These are phyloP conservation scores for Calliopum simillimum DNA, from an alignment of 2,888 invertebrate genomes.

Conservation along the genomic window DNA sequence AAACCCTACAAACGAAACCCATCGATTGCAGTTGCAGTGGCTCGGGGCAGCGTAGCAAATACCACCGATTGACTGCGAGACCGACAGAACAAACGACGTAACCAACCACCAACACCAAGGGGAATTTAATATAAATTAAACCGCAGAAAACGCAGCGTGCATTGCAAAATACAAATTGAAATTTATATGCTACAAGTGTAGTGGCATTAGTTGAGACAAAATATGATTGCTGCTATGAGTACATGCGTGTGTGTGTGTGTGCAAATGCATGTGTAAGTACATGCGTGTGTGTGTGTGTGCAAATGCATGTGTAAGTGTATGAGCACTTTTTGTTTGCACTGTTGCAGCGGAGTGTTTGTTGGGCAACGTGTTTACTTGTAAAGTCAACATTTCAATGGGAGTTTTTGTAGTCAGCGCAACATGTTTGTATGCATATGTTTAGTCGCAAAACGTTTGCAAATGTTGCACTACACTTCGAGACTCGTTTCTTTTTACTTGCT, in stretches of 20 bases:
- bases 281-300: not conserved
- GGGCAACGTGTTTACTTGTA: not conserved
- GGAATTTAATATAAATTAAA: constrained; percentile 31
- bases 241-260: not conserved
- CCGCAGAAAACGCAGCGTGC: not conserved
- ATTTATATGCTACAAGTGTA: constrained; percentile 20
- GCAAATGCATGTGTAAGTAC: not conserved
- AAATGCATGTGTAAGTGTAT: no score
- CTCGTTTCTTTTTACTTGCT: not conserved
- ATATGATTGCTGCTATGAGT: not conserved
- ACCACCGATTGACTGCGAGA: no score
- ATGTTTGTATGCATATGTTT: not conserved
- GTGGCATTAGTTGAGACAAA: no score
- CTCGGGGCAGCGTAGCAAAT: no score
- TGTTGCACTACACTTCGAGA: no score
- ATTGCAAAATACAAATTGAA: constrained; percentile 26
- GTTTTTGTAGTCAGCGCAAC: not conserved
- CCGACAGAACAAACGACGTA: no score
- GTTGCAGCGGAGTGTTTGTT: not conserved
- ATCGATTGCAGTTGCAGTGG: no score
- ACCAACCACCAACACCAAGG: not conserved
- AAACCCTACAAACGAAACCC: no score
- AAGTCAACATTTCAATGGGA: not conserved
- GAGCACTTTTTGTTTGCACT: not conserved
- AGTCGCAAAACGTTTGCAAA: no score